These are phyloP conservation scores for Hippocampus abdominalis DNA, from an alignment of 2,113 vertebrate genomes.

Conservation along the genomic window DNA sequence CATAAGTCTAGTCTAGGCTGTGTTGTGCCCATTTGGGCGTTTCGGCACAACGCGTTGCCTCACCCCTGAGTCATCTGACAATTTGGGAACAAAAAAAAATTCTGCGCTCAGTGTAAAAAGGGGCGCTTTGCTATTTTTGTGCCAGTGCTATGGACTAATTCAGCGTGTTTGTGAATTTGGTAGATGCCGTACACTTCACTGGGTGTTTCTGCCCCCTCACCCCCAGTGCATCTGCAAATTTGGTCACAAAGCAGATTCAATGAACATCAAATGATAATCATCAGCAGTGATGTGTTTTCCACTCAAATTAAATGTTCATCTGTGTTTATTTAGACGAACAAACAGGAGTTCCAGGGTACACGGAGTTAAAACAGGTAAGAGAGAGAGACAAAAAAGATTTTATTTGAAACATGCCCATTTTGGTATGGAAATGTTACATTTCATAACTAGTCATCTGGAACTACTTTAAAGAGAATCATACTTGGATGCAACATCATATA, in stretches of 20 bases:
- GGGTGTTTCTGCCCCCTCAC: too few relatives aligned
- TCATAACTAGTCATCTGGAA: neutral
- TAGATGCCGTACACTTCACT: too few relatives aligned
- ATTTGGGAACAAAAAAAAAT: too few relatives aligned
- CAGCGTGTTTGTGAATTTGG: too few relatives aligned
- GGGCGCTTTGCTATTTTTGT: too few relatives aligned
- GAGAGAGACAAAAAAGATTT: neutral
- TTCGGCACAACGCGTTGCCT: too few relatives aligned
- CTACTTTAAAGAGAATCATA: neutral
- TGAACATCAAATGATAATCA: neutral
- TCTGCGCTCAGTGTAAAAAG: too few relatives aligned
- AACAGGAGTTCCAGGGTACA: neutral
- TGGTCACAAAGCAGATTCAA: neutral
- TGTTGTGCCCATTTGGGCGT: too few relatives aligned
- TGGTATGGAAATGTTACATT: neutral
- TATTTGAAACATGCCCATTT: neutral
- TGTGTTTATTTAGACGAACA: neutral
- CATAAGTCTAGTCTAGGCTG: too few relatives aligned
- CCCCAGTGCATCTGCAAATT: too few relatives aligned
- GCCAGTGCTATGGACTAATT: too few relatives aligned
- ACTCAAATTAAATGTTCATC: neutral
- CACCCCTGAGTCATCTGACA: too few relatives aligned
- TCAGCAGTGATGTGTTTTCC: neutral
- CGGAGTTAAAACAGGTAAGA: conserved; percentile 23
- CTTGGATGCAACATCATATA: neutral